Conservation (phyloP, 2,888 invertebrate genomes). For the Cataglyphis albicans region DNA sequence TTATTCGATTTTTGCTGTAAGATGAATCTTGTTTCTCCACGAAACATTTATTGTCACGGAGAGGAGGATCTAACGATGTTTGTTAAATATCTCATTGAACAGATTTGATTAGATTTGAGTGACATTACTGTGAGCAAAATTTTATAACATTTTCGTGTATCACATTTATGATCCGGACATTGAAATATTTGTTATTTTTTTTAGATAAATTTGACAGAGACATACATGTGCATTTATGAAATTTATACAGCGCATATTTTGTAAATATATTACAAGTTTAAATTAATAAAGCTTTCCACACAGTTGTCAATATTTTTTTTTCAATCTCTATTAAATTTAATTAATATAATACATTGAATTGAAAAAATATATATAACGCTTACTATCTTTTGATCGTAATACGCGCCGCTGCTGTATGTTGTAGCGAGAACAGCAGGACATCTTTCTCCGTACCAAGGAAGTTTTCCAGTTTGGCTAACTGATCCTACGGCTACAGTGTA, state of each 20-base stretch:
- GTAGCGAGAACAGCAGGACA: constrained; percentile 96
- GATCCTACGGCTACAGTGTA: constrained; percentile 96
- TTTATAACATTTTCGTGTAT: not conserved
- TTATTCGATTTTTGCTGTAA: constrained; percentile 36
- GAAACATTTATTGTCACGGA: not conserved
- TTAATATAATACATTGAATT: not conserved
- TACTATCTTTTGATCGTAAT: constrained; percentile 95
- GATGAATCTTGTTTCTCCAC: not conserved
- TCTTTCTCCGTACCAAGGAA: constrained; percentile 96
- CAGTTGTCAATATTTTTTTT: not conserved
- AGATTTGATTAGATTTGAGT: not conserved
- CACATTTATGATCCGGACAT: not conserved
- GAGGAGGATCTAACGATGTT: not conserved
- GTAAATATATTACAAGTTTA: not conserved
- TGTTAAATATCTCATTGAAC: not conserved
- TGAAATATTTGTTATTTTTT: not conserved
- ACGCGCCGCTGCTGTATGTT: constrained; percentile 95
- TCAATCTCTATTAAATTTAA: not conserved
- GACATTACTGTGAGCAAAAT: not conserved
- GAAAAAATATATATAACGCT: constrained; percentile 80
- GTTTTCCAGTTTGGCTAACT: constrained; percentile 92
- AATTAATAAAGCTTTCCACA: not conserved
- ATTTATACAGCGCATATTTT: not conserved
- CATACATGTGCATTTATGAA: not conserved
- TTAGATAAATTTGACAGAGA: not conserved